Percentiles rank a stretch among this genome's conserved stretches.
Conservation (phyloP, 2,113 vertebrate genomes). For the Oophaga pumilio region DNA sequence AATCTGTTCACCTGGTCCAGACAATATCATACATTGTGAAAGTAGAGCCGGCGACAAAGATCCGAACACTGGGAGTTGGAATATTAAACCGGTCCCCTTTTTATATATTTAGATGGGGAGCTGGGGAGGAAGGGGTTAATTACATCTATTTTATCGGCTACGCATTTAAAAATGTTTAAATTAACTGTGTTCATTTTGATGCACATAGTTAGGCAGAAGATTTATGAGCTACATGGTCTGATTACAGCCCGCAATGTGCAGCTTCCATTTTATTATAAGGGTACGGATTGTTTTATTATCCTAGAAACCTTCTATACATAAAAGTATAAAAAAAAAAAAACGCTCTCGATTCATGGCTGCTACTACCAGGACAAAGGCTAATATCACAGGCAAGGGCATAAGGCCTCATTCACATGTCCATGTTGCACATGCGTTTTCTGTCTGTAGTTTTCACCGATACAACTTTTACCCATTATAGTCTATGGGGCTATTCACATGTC, state of each 20-base stretch:
- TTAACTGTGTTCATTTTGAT: constrained; percentile 23
- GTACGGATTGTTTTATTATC: not conserved
- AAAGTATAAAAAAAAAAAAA: not conserved
- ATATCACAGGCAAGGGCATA: no score
- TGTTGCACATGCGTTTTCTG: no score
- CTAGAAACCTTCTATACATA: not conserved
- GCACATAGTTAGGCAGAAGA: constrained; percentile 36
- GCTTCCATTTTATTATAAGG: constrained; percentile 1
- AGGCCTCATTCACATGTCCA: no score
- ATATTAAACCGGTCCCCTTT: not conserved
- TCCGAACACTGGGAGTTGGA: constrained; percentile 2
- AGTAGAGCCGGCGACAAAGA: not conserved
- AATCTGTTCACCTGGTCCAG: constrained; percentile 63
- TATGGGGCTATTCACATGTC: no score
- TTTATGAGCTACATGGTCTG: constrained; percentile 44
- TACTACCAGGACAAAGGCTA: not conserved
- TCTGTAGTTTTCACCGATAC: no score
- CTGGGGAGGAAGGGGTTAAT: constrained; percentile 26
- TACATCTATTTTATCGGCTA: constrained; percentile 35
- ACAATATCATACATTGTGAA: constrained; percentile 59
- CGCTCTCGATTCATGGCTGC: not conserved
- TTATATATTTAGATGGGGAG: constrained; percentile 13
- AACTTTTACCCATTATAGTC: no score
- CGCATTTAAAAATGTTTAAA: constrained; percentile 38
- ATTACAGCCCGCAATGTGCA: constrained; percentile 10